Base-by-base conservation (phyloP, 2,113 vertebrate species). In the Nothoprocta pentlandii region DNA sequence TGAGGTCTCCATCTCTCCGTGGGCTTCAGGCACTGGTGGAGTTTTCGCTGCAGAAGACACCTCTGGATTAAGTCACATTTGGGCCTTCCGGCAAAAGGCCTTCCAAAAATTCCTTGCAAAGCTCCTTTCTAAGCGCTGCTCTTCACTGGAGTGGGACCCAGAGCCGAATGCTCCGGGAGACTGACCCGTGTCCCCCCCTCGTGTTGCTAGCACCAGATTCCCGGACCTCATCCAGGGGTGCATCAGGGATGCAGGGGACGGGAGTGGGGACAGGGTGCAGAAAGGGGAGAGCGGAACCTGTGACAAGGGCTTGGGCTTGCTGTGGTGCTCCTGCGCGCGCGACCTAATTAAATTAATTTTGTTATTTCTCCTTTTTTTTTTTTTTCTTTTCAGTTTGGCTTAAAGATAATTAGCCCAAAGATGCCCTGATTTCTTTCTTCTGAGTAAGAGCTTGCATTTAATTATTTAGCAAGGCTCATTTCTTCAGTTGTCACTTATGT, bases 341-440 rank as follows among this genome's bases (percentile, higher is more conserved):
- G 93, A 90, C 93, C 93, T 80, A 86, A 87, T 93, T 90, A 75
- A 88, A 84, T 75, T 84, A 47, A 92, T 80, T 93, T 93, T 68
- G 69, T 49, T 49, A 49, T 49, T 49, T 20, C 41, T 80, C 82
- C 49, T 17, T 64, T 39, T 8, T 14, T 41, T 46, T 41, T 22
- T 25, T 39, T 28, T 9, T 49, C 8, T 21, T 34, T 5, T 36
- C 4, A 17, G 32, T 64, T 77, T 76, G 64, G 28, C 56, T 94
- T 51, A 32, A n/a, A 80, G 82, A 90, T 90, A 95, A 94, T 94
- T 75, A 94, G 82, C 71, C 90, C 70, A 94, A 94, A 69, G 64
- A 44, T 80, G 90, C 56, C 87, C 82, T 86, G 51, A 85, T 97
- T 95, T 97, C 87, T 59, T 88, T 70, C 78, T 68, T 77, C 7